Evolutionary conservation across 2,888 invertebrate genomes (phyloP), one percentile per base, ranked within the genome.

Genomic region (Rotaria macrura): DNA sequence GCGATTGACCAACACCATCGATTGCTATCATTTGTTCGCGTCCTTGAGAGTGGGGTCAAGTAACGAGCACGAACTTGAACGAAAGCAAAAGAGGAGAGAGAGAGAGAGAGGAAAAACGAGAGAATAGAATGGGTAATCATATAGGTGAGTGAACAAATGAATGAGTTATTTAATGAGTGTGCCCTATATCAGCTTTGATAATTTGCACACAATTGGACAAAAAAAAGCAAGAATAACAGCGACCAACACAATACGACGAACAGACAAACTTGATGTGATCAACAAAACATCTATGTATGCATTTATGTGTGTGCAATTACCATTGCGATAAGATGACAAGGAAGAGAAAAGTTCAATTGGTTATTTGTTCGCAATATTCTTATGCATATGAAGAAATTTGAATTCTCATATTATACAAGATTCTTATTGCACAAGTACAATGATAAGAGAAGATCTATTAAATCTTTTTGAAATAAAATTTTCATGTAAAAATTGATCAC

Each of bases 161-260:
- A n/a, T 57, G 65, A 65, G 65, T 65, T 65, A 65, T 65, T 65
- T 65, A 65, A 65, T 65, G 65, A 65, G 65, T 65, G 65, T 65
- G 65, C 34, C 34, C 65, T 65, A 65, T 65, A 65, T 38, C 65
- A 34, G 65, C 34, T 65, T 65, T 65, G 65, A 34, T 65, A 65
- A 65, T 65, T 34, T 65, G 34, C 34, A 34, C 34, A 34, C 34
- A 65, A 65, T 20, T 65, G 65, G 34, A 29, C 29, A 29, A 29
- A 29, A 65, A 65, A 12, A 17, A 65, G 17, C 17, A 17, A 23
- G 65, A 65, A 34, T 34, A 34, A 65, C 65, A 65, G 65, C n/a
- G n/a, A n/a, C n/a, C n/a, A n/a, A n/a, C n/a, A n/a, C n/a, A n/a
- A n/a, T n/a, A n/a, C n/a, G 38, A 65, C 20, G 65, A 65, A 34